phyloP scores from a whole-genome alignment of 2,797 vertebrate species.

The Poecilia gillii region DNA sequence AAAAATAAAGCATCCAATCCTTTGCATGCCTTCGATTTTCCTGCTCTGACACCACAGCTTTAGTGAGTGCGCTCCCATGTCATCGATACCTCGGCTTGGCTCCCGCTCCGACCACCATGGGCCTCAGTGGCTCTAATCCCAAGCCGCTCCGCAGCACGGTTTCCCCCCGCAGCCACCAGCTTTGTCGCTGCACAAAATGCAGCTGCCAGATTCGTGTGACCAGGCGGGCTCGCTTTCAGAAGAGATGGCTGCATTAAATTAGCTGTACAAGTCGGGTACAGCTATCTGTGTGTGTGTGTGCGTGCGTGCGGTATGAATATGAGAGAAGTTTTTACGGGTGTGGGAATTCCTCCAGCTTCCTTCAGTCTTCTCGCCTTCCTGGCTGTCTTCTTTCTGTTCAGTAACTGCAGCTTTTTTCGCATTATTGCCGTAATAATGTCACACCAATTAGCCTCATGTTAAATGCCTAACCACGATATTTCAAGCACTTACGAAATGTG shows the following conservation, averaged over 20 bases:
- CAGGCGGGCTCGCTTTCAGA: conserved; percentile 61
- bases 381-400: conserved; percentile 11
- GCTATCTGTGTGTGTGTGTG: conserved; percentile 18
- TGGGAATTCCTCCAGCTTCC: conserved; percentile 34
- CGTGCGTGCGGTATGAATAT: conserved; percentile 32
- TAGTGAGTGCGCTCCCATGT: conserved; percentile 65
- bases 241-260: conserved; percentile 64
- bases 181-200: conserved; percentile 76
- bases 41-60: conserved; percentile 52
- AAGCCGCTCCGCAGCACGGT: conserved; percentile 71
- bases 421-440: not conserved
- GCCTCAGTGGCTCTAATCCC: conserved; percentile 73
- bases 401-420: not conserved
- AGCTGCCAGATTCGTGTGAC: conserved; percentile 77
- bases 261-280: conserved; percentile 20
- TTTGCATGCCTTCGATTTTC: conserved; percentile 12
- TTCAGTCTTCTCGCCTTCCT: conserved; percentile 7
- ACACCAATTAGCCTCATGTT: not conserved
- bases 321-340: conserved; percentile 3
- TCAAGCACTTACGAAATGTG: not conserved
- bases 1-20: conserved; percentile 8
- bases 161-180: conserved; percentile 76
- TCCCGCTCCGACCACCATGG: conserved; percentile 63
- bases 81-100: conserved; percentile 76
- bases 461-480: not conserved